Conservation (phyloP, 2,113 vertebrate species). For the Gracilinanus agilis region DNA sequence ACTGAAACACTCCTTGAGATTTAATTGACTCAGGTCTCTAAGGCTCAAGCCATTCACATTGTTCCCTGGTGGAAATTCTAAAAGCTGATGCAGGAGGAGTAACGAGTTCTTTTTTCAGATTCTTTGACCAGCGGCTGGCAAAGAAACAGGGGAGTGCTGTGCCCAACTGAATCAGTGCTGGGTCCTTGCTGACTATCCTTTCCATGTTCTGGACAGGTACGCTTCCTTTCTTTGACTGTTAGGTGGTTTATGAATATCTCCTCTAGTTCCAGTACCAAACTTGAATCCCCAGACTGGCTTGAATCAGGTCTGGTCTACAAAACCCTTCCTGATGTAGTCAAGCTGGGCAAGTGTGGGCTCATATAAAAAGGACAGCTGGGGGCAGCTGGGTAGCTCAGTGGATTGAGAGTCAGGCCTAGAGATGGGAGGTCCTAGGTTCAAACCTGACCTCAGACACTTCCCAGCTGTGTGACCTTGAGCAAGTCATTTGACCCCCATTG, state of each 20-base stretch:
- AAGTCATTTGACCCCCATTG: too few relatives aligned
- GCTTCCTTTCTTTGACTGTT: neutral
- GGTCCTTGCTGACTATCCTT: neutral
- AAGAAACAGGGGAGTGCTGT: neutral
- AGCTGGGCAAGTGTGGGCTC: neutral
- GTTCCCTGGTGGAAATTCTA: neutral
- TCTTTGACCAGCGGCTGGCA: neutral
- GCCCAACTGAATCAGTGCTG: neutral
- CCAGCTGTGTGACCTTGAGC: too few relatives aligned
- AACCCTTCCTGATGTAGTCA: neutral
- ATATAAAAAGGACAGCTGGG: neutral
- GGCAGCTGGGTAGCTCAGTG: too few relatives aligned
- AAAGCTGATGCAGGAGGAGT: neutral
- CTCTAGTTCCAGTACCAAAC: neutral
- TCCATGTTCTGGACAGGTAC: neutral
- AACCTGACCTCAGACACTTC: too few relatives aligned
- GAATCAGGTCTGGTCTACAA: neutral
- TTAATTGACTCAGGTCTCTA: neutral
- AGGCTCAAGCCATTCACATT: neutral
- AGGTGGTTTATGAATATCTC: neutral
- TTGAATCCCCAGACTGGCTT: neutral
- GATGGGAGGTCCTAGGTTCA: too few relatives aligned
- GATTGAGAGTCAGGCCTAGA: too few relatives aligned
- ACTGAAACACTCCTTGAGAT: neutral
- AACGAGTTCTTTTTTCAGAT: neutral